Evolutionary conservation across 1,140 invertebrate species (phyloP).

Genomic region (Calliphora vicina): DNA sequence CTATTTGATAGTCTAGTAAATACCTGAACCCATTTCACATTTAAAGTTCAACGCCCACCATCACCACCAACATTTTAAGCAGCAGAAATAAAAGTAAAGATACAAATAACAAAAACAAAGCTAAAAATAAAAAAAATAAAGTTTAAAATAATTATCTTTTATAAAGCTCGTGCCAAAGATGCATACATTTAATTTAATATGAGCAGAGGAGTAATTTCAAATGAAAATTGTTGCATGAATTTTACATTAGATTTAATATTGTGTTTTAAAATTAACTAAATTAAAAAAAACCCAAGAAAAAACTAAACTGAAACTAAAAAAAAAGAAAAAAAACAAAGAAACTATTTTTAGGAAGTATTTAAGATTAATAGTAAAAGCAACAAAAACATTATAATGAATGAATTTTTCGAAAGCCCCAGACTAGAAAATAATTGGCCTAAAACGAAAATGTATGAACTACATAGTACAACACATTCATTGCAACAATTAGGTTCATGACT

Average conservation of each 20-base stretch:
- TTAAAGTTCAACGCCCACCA: constrained; percentile 4
- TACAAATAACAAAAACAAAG: too few species aligned
- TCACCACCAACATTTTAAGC: background rate
- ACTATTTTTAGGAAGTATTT: background rate
- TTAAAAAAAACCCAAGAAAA: background rate
- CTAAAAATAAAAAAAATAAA: background rate
- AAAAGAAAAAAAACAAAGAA: too few species aligned
- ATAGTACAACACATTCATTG: background rate
- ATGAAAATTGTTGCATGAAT: constrained; percentile 1
- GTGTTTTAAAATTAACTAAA: background rate
- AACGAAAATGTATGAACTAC: background rate
- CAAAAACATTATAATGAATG: background rate
- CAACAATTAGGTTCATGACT: background rate
- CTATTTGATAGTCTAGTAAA: too few species aligned
- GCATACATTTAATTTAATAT: background rate
- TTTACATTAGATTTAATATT: background rate
- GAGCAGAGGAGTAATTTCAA: background rate
- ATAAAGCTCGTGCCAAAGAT: background rate
- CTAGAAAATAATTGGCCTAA: background rate
- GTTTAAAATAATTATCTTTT: background rate
- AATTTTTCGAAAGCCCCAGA: background rate
- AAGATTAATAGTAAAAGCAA: background rate
- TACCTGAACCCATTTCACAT: background rate
- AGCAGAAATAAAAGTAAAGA: background rate
- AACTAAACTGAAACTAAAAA: too few species aligned